These are phyloP conservation scores for Paramuricea clavata DNA, from an alignment of 92 coral and sea anemone species.

Conservation along the genomic window DNA sequence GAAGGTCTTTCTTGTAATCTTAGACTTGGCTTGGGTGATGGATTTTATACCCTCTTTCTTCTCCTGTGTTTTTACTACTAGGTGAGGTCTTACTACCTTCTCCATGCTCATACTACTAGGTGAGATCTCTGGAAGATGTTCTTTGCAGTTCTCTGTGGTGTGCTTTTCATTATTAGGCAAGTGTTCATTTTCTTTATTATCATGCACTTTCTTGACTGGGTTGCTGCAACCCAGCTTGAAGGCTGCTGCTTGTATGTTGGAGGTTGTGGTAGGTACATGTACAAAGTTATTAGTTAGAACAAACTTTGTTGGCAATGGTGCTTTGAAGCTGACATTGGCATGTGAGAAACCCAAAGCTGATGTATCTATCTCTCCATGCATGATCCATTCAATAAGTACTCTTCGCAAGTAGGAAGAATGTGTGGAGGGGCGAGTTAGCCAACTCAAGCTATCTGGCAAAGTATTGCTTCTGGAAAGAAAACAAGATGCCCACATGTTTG, in stretches of 20 bases:
- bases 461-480: constrained; percentile 21
- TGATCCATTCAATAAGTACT: constrained; percentile 59
- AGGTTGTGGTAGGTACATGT: no score
- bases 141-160: neutral
- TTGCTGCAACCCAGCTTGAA: no score
- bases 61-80: no score
- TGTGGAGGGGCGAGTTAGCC: constrained; percentile 52
- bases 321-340: neutral
- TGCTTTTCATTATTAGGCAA: neutral
- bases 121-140: no score
- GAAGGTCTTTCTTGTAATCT: neutral
- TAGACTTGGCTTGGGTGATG: no score
- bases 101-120: no score
- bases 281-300: neutral
- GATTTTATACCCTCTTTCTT: no score
- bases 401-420: constrained; percentile 57
- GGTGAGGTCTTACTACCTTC: no score
- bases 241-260: no score
- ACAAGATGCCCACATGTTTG: constrained; percentile 38
- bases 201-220: neutral
- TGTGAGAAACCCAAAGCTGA: neutral
- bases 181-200: neutral
- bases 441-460: constrained; percentile 31
- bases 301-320: neutral
- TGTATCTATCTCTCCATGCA: neutral